A percentile compares a stretch with the other conserved stretches of the same genome.
Conservation (phyloP, 2,888 invertebrate species). For the Cheiracanthium punctorium region DNA sequence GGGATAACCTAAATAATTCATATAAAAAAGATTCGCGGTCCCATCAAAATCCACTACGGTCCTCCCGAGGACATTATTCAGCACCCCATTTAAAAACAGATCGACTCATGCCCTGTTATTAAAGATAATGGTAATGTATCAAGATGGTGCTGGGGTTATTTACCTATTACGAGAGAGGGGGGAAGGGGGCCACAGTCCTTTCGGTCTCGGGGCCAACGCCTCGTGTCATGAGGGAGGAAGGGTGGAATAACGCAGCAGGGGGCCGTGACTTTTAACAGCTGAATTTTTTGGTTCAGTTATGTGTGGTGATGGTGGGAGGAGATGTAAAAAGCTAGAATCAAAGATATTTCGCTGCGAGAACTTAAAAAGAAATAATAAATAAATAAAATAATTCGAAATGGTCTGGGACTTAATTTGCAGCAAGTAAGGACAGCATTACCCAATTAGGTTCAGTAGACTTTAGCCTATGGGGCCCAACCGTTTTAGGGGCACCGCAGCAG, state of each 20-base stretch:
- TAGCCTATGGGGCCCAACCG: too few species aligned
- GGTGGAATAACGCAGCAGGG: background rate
- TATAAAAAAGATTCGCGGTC: too few species aligned
- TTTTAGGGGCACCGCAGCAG: too few species aligned
- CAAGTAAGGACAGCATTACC: too few species aligned
- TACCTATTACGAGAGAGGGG: background rate
- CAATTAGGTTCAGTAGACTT: too few species aligned
- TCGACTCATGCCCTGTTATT: conserved; percentile 32
- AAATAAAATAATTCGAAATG: too few species aligned
- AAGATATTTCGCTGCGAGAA: background rate
- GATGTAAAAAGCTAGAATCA: background rate
- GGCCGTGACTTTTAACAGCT: background rate
- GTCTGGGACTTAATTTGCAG: too few species aligned
- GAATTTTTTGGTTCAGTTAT: too few species aligned
- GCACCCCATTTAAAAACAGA: background rate
- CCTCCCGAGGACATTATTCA: too few species aligned
- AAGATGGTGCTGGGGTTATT: background rate
- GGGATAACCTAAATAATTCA: background rate
- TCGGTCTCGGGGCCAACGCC: conserved; percentile 11
- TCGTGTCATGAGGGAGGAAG: conserved; percentile 18
- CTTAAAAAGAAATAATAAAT: too few species aligned
- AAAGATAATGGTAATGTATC: background rate
- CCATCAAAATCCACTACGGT: too few species aligned
- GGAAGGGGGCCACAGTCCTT: conserved; percentile 20
- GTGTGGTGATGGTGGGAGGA: too few species aligned